Conservation (phyloP, 2,113 vertebrate species). For the Corydoras maculifer region DNA sequence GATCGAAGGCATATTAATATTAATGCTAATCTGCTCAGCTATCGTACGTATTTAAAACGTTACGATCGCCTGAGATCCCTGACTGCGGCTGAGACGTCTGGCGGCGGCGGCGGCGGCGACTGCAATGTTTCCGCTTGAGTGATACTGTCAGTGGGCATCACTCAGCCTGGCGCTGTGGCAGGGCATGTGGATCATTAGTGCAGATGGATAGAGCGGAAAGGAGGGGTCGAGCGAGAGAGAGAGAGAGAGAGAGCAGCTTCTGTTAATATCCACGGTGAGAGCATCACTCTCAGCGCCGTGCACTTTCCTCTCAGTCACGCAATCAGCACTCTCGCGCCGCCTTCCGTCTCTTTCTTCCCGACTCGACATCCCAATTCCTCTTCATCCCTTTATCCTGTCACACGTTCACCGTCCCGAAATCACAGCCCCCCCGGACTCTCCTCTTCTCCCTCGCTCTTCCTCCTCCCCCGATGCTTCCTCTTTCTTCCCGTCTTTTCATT, state of each 20-base stretch:
- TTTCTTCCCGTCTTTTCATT: background rate
- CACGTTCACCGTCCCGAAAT: constrained; percentile 12
- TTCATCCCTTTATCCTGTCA: constrained; percentile 22
- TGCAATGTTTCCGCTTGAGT: constrained; percentile 62
- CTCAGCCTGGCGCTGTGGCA: constrained; percentile 62
- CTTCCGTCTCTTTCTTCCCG: constrained; percentile 24
- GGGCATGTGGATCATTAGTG: constrained; percentile 67
- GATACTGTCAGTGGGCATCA: constrained; percentile 69
- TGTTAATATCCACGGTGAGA: constrained; percentile 69
- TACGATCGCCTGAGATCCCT: too few relatives aligned
- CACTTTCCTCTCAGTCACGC: constrained; percentile 68
- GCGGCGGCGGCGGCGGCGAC: constrained; percentile 41
- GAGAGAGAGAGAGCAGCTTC: constrained; percentile 45
- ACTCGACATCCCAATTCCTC: constrained; percentile 26
- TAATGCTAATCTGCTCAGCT: too few relatives aligned
- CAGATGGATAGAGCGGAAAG: constrained; percentile 45
- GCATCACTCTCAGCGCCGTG: constrained; percentile 65
- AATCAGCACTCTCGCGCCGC: constrained; percentile 37
- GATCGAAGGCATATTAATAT: too few relatives aligned
- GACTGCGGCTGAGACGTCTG: constrained; percentile 27
- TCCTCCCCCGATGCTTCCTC: background rate
- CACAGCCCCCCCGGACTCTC: constrained; percentile 41
- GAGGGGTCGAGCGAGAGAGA: constrained; percentile 27
- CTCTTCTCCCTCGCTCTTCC: constrained; percentile 10
- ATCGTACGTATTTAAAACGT: too few relatives aligned